Conservation (phyloP, 2,113 vertebrate species). For the Melospiza melodia region DNA sequence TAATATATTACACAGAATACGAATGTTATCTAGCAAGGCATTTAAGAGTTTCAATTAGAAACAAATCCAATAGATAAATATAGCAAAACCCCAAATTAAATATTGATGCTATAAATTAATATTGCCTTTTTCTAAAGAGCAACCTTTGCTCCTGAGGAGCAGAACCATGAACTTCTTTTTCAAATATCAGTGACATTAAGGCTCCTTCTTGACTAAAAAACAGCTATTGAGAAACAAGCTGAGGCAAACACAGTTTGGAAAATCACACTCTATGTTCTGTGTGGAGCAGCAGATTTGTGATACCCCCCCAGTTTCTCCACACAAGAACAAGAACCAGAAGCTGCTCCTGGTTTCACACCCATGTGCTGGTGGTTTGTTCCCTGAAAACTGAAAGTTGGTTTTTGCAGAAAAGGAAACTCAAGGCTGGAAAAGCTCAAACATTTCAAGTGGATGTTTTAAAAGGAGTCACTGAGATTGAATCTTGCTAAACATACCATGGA, state of each 20-base stretch:
- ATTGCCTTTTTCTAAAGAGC: not conserved
- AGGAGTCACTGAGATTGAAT: not conserved
- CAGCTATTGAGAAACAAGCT: not conserved
- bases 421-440: not conserved
- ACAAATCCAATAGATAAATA: not conserved
- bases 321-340: not conserved
- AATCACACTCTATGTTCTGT: accelerated
- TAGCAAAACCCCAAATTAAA: not conserved
- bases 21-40: not conserved
- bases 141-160: not conserved
- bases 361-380: not conserved
- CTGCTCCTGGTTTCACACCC: not conserved
- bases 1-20: not conserved
- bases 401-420: not conserved
- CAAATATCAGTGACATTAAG: not conserved
- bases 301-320: not conserved
- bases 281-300: not conserved
- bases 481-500: not conserved
- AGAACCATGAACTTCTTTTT: not conserved
- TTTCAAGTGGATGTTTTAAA: not conserved
- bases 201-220: not conserved
- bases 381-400: not conserved
- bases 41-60: not conserved
- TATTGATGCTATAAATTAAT: not conserved
- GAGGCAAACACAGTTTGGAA: not conserved